Conservation (phyloP, 2,888 invertebrate species). For the Phalera bucephala region DNA sequence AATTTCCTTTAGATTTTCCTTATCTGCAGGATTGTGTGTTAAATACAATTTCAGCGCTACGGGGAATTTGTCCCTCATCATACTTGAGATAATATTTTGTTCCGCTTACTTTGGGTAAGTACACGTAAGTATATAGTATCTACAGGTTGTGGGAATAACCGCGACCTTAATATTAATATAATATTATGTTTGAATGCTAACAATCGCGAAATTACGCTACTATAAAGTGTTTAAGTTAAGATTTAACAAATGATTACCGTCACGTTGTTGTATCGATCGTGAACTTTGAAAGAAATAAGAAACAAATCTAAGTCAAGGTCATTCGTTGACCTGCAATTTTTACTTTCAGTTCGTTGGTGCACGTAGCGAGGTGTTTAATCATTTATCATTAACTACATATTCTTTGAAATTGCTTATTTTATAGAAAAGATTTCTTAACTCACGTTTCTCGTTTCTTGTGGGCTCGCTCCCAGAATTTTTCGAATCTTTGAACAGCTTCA, state of each 20-base stretch:
- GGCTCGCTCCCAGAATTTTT: slow-evolving; percentile 90
- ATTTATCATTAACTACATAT: too few relatives aligned
- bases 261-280: too few relatives aligned
- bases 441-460: slow-evolving; percentile 84
- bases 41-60: not conserved
- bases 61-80: not conserved
- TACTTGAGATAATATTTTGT: not conserved
- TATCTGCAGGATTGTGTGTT: not conserved
- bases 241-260: too few relatives aligned
- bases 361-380: not conserved
- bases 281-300: not conserved
- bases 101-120: not conserved
- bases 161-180: not conserved
- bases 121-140: too few relatives aligned
- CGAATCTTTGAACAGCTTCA: slow-evolving; percentile 90
- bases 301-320: not conserved
- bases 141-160: not conserved
- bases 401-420: too few relatives aligned
- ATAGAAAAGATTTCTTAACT: too few relatives aligned
- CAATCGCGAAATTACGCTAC: too few relatives aligned
- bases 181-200: too few relatives aligned
- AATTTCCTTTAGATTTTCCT: not conserved
- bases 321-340: not conserved
- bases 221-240: too few relatives aligned
- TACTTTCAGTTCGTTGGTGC: not conserved